Evolutionary conservation across 2,797 vertebrate species (phyloP).

Genomic region (Neopelma chrysocephalum): DNA sequence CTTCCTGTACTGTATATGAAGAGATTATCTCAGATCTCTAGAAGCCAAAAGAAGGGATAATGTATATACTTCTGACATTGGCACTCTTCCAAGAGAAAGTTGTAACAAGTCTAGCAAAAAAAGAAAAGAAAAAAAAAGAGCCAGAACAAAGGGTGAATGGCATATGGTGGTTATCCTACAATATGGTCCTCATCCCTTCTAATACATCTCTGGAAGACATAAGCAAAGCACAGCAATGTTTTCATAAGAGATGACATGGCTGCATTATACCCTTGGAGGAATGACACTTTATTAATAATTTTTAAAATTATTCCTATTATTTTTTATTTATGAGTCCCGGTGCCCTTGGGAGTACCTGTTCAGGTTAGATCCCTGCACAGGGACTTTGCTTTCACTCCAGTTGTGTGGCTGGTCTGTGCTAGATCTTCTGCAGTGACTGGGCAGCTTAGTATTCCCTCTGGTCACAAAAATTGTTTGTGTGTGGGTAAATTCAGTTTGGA

Average conservation of each 20-base stretch:
- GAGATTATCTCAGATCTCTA: conserved; percentile 27
- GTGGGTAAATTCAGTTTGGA: background rate
- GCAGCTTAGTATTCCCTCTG: background rate
- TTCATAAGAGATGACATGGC: background rate
- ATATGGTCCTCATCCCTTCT: conserved; percentile 59
- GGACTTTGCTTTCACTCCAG: background rate
- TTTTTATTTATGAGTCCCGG: background rate
- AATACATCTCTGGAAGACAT: conserved; percentile 17
- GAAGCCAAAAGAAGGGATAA: conserved; percentile 40
- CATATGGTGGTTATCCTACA: conserved; percentile 62
- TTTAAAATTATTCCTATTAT: background rate
- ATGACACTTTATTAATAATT: background rate
- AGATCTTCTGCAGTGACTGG: background rate
- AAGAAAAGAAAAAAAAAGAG: background rate
- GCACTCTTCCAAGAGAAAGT: conserved; percentile 50
- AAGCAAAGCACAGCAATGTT: background rate
- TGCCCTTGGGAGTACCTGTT: background rate
- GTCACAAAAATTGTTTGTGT: background rate
- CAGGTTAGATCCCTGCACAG: background rate
- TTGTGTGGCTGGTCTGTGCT: background rate
- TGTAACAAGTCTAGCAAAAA: conserved; percentile 27
- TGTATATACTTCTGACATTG: conserved; percentile 9
- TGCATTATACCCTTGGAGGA: background rate
- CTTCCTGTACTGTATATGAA: background rate
- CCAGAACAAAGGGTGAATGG: conserved; percentile 50